phyloP scores from a whole-genome alignment of 2,888 invertebrate species.

The Teleiodes luculella region DNA sequence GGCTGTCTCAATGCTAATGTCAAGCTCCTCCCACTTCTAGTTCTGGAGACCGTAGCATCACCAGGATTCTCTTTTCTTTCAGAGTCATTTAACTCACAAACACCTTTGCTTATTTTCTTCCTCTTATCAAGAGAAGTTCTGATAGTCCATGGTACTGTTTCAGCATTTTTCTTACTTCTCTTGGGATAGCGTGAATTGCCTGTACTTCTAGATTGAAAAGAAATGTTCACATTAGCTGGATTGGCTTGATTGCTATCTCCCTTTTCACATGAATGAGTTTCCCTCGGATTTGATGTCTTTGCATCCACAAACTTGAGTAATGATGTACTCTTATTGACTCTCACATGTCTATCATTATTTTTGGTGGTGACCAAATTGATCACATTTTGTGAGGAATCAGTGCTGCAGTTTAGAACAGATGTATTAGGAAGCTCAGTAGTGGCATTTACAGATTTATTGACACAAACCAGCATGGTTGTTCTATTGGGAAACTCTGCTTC shows the following conservation, averaged over 20 bases:
- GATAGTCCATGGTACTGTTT: background rate
- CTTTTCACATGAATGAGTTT: slow-evolving; percentile 14
- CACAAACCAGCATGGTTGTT: slow-evolving; percentile 45
- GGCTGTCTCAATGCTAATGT: slow-evolving; percentile 40
- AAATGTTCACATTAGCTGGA: slow-evolving; percentile 44
- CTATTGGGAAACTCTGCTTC: slow-evolving; percentile 23
- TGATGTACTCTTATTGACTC: slow-evolving; percentile 52
- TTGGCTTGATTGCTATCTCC: slow-evolving; percentile 24
- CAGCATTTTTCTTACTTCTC: slow-evolving; percentile 37
- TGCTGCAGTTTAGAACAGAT: slow-evolving; percentile 49
- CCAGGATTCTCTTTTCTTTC: slow-evolving; percentile 54
- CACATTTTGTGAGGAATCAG: slow-evolving; percentile 61
- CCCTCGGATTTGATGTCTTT: slow-evolving; percentile 33
- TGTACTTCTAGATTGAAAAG: slow-evolving; percentile 51
- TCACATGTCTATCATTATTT: slow-evolving; percentile 37
- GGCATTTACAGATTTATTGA: slow-evolving; percentile 55
- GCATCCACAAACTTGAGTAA: slow-evolving; percentile 54
- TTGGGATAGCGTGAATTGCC: slow-evolving; percentile 58
- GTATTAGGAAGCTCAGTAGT: slow-evolving; percentile 31
- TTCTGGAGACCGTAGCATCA: slow-evolving; percentile 42
- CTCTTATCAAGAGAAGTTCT: slow-evolving; percentile 27
- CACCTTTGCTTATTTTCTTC: slow-evolving; percentile 35
- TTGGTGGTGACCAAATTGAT: slow-evolving; percentile 55
- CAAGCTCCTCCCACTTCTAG: slow-evolving; percentile 56
- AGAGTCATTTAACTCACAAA: slow-evolving; percentile 42